Evolutionary conservation across 2,888 invertebrate species (phyloP).

Genomic region (Eupeodes latifasciatus): DNA sequence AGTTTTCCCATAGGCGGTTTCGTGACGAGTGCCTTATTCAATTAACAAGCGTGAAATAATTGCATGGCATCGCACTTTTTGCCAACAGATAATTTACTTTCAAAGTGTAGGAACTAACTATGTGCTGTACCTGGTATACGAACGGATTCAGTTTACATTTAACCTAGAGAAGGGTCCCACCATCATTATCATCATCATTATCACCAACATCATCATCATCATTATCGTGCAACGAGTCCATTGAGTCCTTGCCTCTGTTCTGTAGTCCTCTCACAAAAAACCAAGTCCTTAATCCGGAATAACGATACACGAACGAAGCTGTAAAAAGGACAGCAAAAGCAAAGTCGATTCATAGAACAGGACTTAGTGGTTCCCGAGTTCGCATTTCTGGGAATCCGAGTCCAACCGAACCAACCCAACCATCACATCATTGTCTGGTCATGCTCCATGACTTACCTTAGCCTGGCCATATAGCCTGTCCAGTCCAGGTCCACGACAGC

Average conservation of each 20-base stretch:
- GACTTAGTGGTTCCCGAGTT: neutral
- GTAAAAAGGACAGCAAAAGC: neutral
- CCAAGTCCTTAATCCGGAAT: conserved; percentile 25
- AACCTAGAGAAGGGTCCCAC: conserved; percentile 5
- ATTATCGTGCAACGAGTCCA: neutral
- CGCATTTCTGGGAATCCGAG: neutral
- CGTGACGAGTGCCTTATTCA: conserved; percentile 53
- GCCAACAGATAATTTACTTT: neutral
- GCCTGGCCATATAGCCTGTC: neutral
- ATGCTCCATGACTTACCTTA: neutral
- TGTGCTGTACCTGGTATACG: too few relatives aligned
- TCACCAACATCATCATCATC: neutral
- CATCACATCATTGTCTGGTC: neutral
- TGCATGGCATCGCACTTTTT: conserved; percentile 46
- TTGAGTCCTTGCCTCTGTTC: neutral
- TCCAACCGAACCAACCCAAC: neutral
- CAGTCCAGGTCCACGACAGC: too few relatives aligned
- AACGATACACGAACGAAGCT: neutral
- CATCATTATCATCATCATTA: neutral
- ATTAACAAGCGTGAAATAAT: conserved; percentile 58
- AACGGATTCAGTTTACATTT: conserved; percentile 26
- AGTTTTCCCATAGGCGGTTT: conserved; percentile 13
- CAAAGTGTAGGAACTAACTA: neutral
- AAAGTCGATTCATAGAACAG: neutral
- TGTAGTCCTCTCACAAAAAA: neutral